Conservation (phyloP, 2,113 vertebrate genomes). For the Platichthys stellatus region DNA sequence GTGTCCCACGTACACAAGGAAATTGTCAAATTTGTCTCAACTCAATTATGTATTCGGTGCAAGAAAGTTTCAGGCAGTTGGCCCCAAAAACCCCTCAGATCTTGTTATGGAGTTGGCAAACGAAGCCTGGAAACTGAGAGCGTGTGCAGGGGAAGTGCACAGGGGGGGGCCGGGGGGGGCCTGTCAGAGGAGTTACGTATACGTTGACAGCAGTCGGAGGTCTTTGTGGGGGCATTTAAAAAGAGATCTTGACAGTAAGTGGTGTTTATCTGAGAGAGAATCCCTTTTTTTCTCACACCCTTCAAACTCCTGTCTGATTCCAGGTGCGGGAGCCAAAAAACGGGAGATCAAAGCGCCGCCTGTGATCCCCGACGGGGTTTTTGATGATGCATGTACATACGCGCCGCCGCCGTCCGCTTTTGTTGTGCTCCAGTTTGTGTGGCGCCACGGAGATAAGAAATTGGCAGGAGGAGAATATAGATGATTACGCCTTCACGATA, state of each 20-base stretch:
- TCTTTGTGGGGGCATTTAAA: slow-evolving; percentile 14
- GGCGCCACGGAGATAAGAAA: slow-evolving; percentile 57
- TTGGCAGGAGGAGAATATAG: slow-evolving; percentile 41
- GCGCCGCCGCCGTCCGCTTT: slow-evolving; percentile 43
- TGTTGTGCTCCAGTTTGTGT: slow-evolving; percentile 63
- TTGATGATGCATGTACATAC: slow-evolving; percentile 57
- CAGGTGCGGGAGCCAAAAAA: slow-evolving; percentile 57
- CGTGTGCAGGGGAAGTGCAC: neutral
- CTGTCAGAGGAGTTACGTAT: slow-evolving; percentile 7
- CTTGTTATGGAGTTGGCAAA: slow-evolving; percentile 4
- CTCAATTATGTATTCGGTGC: neutral
- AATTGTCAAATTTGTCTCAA: slow-evolving; percentile 1
- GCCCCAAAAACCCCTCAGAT: slow-evolving; percentile 1
- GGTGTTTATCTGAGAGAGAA: slow-evolving; percentile 49
- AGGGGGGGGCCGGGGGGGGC: neutral
- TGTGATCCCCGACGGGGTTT: slow-evolving; percentile 58
- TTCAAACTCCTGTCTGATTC: slow-evolving; percentile 39
- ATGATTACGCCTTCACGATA: slow-evolving; percentile 35
- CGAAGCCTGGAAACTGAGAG: neutral
- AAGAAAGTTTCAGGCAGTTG: neutral
- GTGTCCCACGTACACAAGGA: neutral
- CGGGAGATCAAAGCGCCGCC: slow-evolving; percentile 59
- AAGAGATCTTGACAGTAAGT: slow-evolving; percentile 28
- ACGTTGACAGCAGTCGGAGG: slow-evolving; percentile 4
- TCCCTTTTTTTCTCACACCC: slow-evolving; percentile 20